Base-by-base conservation (phyloP, 2,113 vertebrate species). In the western clawed frog (Xenopus tropicalis) region DNA sequence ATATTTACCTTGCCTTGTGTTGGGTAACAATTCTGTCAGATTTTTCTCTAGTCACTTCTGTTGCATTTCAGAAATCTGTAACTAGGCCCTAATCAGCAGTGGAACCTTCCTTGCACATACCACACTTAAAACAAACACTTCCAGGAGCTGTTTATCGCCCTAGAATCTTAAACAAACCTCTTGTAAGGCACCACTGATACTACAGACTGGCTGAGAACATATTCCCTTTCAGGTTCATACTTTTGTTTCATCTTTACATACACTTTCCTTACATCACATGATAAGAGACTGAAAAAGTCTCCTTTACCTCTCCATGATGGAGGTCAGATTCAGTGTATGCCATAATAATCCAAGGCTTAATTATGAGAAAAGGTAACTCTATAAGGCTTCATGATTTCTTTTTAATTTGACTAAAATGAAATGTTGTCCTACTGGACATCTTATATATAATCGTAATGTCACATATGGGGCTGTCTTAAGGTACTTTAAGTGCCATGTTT, bases 41-140 rank as follows among this genome's bases (percentile, higher is more conserved):
- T 56, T 66, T 72, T 25, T 24, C 43, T 68, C 16, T 59, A 37
- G 21, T 74, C 61, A 37, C 43, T 68, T 61, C 43, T 23, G 20
- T 14, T 69, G 66, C 24, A 17, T 43, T 68, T 68, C 56, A 52
- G 43, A 46, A 74, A 68, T 66, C 24, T 43, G 21, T 52, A 20
- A 48, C 24, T 24, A 37, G 29, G 43, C 20, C 42, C 42, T 68
- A 74, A 74, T 74, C 54, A 52, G 44, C 44, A 52, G 23, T 58
- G 58, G 46, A 54, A 42, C 66, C 64, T 67, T 22, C 56, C 25
- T 25, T 56, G 46, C 71, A 66, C 63, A 66, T 75, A 75, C 72
- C 65, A 89, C 84, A 88, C 91, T 87, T 91, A 90, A 91, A 91
- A 89, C 90, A 92, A 92, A 91, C 90, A 91, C 89, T 91, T 90